Base-by-base conservation (phyloP, 1,140 invertebrate species). In the Eriocheir sinensis region DNA sequence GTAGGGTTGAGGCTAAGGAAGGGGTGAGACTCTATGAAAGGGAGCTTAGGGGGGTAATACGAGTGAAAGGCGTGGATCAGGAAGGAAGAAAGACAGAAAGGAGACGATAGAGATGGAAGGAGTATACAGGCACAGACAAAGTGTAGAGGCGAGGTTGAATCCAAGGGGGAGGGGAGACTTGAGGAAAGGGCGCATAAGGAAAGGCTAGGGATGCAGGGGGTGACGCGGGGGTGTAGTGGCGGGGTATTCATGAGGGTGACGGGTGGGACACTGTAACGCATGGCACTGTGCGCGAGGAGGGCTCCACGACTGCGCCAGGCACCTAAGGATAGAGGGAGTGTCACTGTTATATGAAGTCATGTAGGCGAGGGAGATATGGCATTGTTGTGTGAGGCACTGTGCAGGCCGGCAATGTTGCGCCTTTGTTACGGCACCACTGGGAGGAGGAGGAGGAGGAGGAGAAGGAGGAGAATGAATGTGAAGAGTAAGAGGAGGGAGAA, bases 301-400 rank as follows among this genome's bases (percentile, higher is more conserved):
- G 60, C n/a, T 21, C 21, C 60, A 72, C 60, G 60, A n/a, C 60
- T 72, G 60, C 38, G 83, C 38, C 27, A 40, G 40, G 86, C 86
- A 89, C 40, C 86, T 40, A 9, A 40, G 34, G 86, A 38, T 89
- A 89, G 40, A 89, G 86, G 86, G 86, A 89, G 86, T 89, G 86
- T 44, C 86, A 89, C 40, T 89, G 86, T 38, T 89, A 38, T 89
- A 89, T 89, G 86, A 89, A 89, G 86, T 89, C 86, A 41, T 89
- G 86, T 89, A 41, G 40, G 36, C 36, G 86, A 41, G 86, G 86
- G 86, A 89, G 86, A 89, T 89, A 89, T 89, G 86, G 86, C 86
- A 89, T 30, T 89, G 86, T 89, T 89, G 86, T 89, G 86, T 89
- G 86, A 89, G 86, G 12, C 86, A 89, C 40, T 89, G 86, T 38